Base-by-base conservation (phyloP, 2,888 invertebrate species). In the Saturnia japonica region DNA sequence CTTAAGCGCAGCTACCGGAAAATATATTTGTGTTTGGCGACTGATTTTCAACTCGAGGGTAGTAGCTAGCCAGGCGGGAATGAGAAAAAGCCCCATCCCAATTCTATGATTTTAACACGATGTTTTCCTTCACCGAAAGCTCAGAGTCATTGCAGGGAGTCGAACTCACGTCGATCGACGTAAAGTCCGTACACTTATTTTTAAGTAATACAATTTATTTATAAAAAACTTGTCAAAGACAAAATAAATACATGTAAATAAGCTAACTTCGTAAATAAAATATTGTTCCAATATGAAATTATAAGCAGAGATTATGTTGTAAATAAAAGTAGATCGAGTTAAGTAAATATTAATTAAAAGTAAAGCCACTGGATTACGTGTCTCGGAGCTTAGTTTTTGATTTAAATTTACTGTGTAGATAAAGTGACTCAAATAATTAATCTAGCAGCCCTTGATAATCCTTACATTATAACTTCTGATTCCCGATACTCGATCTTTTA, bases 391-490 rank as follows among this genome's bases (percentile, higher is more conserved):
- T 74, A 78, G 80, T 81, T 79, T 79, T 78, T 76, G 73, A 80
- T 80, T 83, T 83, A 78, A 74, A 79, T 81, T 80, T 84, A 80
- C 78, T 74, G 74, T 73, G 73, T 80, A 80, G 78, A 78, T 78
- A 82, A 73, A 75, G 77, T 72, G 76, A 76, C 77, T 74, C 73
- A 70, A 78, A 76, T 80, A 78, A 79, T 79, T 80, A 78, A 84
- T 80, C 80, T 78, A 66, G 71, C 76, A 74, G 69, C 69, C 70
- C 70, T 68, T 71, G 69, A 72, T 78, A 78, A 83, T 78, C 79
- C 74, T 69, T 72, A 51, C 64, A 66, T 72, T 67, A 62, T 73
- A 72, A 76, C 76, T 74, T 72, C 57, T 71, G 51, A 74, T 76
- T 78, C 70, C 79, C 77, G 82, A 78, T 75, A 72, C 62, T 64